Base-by-base conservation (phyloP, 1,140 invertebrate species). In the Ceratina calcarata region DNA sequence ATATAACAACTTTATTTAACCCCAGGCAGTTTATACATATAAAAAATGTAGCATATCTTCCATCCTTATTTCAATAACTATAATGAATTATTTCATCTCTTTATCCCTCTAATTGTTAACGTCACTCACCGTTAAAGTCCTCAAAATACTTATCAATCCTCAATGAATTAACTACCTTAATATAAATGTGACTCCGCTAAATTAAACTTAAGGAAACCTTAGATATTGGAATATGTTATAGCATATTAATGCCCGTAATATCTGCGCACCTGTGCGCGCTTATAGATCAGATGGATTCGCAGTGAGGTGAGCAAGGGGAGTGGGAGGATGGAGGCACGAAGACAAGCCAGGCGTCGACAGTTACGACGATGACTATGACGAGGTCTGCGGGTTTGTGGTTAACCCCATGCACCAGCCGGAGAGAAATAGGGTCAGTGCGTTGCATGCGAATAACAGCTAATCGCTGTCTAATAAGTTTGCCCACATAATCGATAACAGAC, bases 371-470 rank as follows among this genome's bases (percentile, higher is more conserved):
- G 78, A 71, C 71, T 77, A 78, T 77, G 80, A 87, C 81, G 79
- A 81, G 84, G 79, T 69, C 67, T 72, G 80, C 71, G 82, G 87
- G 73, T 88, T 87, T 81, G 87, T 64, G 87, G 87, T 81, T 82
- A 86, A 86, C 85, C 82, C 71, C 82, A 79, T 81, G 71, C 64
- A 80, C 73, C 61, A 67, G 70, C 75, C 53, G 67, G 68, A 64
- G 67, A 76, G 86, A 82, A 88, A 88, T 80, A 86, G 86, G 87
- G 86, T 88, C 87, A 88, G 84, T 83, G 80, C 80, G 82, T 84
- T 84, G 74, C 86, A 78, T 88, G 87, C 83, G 83, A 87, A 87
- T 88, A 86, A 86, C 86, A 80, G 73, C 82, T 88, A 88, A 88
- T 88, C 86, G 82, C 79, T 84, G 84, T 87, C 80, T 86, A 88